Conservation (phyloP, 2,888 invertebrate species). For the Apantesis nais region DNA sequence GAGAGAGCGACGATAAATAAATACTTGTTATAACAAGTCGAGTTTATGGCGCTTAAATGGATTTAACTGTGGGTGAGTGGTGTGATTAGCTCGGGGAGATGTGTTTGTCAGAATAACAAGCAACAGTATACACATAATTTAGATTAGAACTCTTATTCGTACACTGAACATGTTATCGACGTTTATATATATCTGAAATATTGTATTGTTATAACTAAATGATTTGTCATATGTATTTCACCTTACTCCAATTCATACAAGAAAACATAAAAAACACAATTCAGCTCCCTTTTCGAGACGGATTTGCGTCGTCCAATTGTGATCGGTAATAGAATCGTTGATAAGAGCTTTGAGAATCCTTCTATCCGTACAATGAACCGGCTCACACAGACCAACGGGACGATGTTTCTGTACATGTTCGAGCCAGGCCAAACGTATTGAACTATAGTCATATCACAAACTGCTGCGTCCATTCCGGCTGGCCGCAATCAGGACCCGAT, state of each 20-base stretch:
- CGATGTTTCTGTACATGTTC: background rate
- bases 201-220: background rate
- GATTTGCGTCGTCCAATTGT: background rate
- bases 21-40: conserved; percentile 3
- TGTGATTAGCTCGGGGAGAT: conserved; percentile 13
- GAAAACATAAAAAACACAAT: background rate
- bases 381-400: background rate
- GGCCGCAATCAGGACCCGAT: conserved; percentile 34
- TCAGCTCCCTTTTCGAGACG: background rate
- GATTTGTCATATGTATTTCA: background rate
- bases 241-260: background rate
- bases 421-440: background rate
- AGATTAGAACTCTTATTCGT: conserved; percentile 1
- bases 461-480: conserved; percentile 8
- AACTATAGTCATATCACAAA: background rate
- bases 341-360: background rate
- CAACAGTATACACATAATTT: background rate
- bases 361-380: background rate
- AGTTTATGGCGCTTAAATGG: conserved; percentile 9
- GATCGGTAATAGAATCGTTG: background rate
- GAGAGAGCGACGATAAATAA: conserved; percentile 11
- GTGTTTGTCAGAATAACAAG: conserved; percentile 6
- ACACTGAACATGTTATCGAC: background rate
- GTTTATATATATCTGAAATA: background rate
- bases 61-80: background rate